Evolutionary conservation across 2,888 invertebrate species (phyloP), one percentile per base, ranked within the genome.

Genomic region (Ariolimax columbianus): DNA sequence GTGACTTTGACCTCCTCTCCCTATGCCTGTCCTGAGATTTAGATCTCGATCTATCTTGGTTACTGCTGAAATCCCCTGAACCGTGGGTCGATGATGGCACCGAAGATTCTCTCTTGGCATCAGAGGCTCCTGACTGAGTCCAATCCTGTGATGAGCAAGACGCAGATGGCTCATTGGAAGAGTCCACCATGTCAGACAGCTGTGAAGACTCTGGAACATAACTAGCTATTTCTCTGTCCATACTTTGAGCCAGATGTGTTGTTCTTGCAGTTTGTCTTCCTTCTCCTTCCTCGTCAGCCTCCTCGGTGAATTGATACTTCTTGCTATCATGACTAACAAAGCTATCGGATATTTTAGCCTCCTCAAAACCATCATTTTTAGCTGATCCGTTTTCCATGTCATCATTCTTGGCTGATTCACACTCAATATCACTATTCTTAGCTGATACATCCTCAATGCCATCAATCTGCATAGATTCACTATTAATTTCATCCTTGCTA

Each of bases 1-100:
- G 68, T 38, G 75, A 70, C 38, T 63, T 75, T 66, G 75, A 72
- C 51, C 78, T 59, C 55, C 23, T 43, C 26, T 85, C 82, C 30
- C 73, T 77, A 17, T 55, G 36, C n/a, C 80, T 68, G 36, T 73
- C 72, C 9, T 33, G 40, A n/a, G 66, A 66, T 36, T 77, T 66
- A 9, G 59, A 47, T 33, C 77, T 68, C 17, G 72, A 59, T 40
- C 81, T 63, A 30, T 38, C 70, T 63, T 77, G 23, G 14, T 75
- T 55, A 14, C 78, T 68, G 51, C 68, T 77, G n/a, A n/a, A 17
- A 38, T 77, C 51, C 43, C 59, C 55, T 11, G 63, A 59, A 17
- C 33, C 38, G 26, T 81, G 70, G 47, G 81, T 17, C 11, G 72
- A 55, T n/a, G 72, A 81, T 30, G 59, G 6, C 7, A 36, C 40